Evolutionary conservation across 2,888 invertebrate genomes (phyloP).

Genomic region (Drosophila siamana): DNA sequence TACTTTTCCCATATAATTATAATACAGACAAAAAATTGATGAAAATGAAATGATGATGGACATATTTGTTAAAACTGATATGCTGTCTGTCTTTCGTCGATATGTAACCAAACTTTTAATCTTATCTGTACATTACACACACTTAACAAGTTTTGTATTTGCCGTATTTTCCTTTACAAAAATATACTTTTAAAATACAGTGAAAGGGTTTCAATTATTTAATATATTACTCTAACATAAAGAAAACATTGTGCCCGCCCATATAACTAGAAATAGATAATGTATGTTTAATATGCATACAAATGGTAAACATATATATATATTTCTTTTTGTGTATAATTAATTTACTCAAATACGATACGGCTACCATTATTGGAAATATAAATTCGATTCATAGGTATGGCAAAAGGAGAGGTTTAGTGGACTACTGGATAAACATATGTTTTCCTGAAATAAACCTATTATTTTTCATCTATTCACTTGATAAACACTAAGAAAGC

Average conservation of each 20-base stretch:
- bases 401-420: neutral
- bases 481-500: too few species aligned
- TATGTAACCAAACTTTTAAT: constrained; percentile 54
- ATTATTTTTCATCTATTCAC: neutral
- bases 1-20: constrained; percentile 36
- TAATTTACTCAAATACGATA: neutral
- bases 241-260: neutral
- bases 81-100: constrained; percentile 59
- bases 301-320: neutral
- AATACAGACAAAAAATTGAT: constrained; percentile 31
- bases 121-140: constrained; percentile 59
- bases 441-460: constrained; percentile 3
- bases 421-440: constrained; percentile 7
- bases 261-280: constrained; percentile 5
- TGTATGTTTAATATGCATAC: constrained; percentile 7
- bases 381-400: neutral
- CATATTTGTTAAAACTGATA: constrained; percentile 42
- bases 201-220: constrained; percentile 33
- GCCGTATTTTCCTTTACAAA: constrained; percentile 77
- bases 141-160: constrained; percentile 66
- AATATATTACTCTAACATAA: constrained; percentile 7
- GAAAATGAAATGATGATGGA: constrained; percentile 46
- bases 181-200: constrained; percentile 71
- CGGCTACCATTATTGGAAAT: neutral
- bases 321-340: constrained; percentile 2